Conservation (phyloP, 2,113 vertebrate genomes). For the Trinectes maculatus region DNA sequence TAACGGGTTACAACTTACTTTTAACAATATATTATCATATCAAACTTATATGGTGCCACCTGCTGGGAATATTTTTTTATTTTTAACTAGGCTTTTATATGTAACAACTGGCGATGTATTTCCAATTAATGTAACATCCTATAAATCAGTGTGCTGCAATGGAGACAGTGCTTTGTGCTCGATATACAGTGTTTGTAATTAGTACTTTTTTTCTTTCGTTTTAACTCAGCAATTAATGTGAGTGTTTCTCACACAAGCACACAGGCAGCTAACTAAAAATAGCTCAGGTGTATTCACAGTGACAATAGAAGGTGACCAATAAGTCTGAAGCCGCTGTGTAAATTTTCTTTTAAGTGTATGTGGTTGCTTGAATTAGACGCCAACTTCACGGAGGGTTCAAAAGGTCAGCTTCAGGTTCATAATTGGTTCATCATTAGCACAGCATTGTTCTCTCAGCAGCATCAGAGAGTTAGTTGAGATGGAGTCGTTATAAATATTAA, state of each 20-base stretch:
- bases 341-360: not conserved
- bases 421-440: conserved; percentile 4
- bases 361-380: not conserved
- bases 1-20: conserved; percentile 12
- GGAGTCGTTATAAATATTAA: conserved; percentile 9
- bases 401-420: not conserved
- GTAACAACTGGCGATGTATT: conserved; percentile 1
- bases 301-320: not conserved
- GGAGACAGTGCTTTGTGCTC: too few species aligned
- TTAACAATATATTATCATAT: not conserved
- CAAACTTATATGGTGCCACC: not conserved
- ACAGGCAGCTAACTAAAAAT: conserved; percentile 9
- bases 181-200: too few species aligned
- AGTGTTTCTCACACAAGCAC: conserved; percentile 21
- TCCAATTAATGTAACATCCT: conserved; percentile 1
- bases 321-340: not conserved
- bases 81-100: conserved; percentile 3
- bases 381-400: not conserved
- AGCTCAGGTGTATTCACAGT: not conserved
- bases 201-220: too few species aligned
- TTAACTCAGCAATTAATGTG: not conserved
- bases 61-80: conserved; percentile 3
- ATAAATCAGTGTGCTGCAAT: too few species aligned
- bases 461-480: not conserved
- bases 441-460: conserved; percentile 6